Base-by-base conservation (phyloP, 2,888 invertebrate genomes). In the Idaea aversata region DNA sequence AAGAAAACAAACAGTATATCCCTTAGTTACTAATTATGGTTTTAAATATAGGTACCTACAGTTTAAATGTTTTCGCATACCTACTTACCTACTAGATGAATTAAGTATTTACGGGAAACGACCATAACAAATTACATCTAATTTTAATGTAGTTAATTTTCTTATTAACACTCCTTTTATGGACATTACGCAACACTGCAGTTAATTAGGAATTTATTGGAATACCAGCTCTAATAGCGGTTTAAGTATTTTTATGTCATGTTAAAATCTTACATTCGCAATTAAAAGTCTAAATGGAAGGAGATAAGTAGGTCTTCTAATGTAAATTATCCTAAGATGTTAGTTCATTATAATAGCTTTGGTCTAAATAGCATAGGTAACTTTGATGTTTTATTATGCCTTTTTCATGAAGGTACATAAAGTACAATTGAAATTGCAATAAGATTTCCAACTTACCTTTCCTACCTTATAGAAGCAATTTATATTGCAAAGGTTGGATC, bases 221-320 rank as follows among this genome's bases (percentile, higher is more conserved):
- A 47, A 47, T 47, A 47, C 47, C 47, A 47, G 13, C 47, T 47
- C 47, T 47, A 47, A 13, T 47, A 6, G 13, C 13, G 47, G 47
- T 7, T 47, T 47, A 47, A 47, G 47, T 47, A 47, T 47, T 47
- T 47, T 47, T 47, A 47, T 47, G 47, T 47, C 10, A 47, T 47
- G 47, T 47, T 47, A 47, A 34, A 57, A n/a, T 62, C 5, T 47
- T 62, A 15, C 5, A 25, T 5, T 57, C 15, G 47, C 36, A 57
- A 62, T 62, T 15, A 34, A n/a, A 57, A n/a, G 62, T 57, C 15
- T 57, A 57, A 34, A 34, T 57, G 34, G 57, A 16, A 57, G 38
- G 38, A 15, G 34, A 57, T 47, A 47, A 47, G 47, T 47, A 13
- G 47, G 13, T 47, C 47, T 47, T 10, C 47, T 5, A 47, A 47